Evolutionary conservation across 2,888 invertebrate genomes (phyloP).

Genomic region (Eupsilia transversa): DNA sequence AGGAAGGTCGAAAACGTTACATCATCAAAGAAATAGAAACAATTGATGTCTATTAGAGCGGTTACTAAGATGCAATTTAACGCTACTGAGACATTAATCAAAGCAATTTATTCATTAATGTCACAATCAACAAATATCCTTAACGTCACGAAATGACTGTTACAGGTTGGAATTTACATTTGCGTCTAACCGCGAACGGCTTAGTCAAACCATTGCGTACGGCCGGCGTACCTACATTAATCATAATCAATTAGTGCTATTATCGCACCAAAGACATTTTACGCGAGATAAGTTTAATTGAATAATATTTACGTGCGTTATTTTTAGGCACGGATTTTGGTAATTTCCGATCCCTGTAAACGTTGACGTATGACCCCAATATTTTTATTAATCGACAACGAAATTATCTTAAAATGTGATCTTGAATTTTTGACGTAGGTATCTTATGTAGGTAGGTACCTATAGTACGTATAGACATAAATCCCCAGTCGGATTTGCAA

Average conservation of each 20-base stretch:
- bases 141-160: conserved; percentile 29
- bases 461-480: neutral
- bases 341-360: conserved; percentile 11
- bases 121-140: conserved; percentile 66
- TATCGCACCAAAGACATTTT: conserved; percentile 21
- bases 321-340: conserved; percentile 21
- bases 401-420: conserved; percentile 9
- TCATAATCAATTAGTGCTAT: conserved; percentile 40
- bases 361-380: conserved; percentile 1
- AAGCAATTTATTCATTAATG: conserved; percentile 71
- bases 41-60: conserved; percentile 76
- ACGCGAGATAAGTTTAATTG: conserved; percentile 33
- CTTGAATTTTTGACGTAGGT: neutral
- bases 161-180: conserved; percentile 39
- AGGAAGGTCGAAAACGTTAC: conserved; percentile 43
- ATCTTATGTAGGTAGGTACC: neutral
- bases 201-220: conserved; percentile 18
- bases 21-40: conserved; percentile 64
- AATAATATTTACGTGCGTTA: conserved; percentile 20
- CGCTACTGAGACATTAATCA: conserved; percentile 63
- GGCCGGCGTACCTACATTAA: conserved; percentile 22
- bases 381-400: neutral
- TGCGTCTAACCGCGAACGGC: conserved; percentile 10
- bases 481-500: neutral
- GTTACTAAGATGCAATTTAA: conserved; percentile 70